phyloP scores from a whole-genome alignment of 2,888 invertebrate species.

The Apomyelois bistriatella region DNA sequence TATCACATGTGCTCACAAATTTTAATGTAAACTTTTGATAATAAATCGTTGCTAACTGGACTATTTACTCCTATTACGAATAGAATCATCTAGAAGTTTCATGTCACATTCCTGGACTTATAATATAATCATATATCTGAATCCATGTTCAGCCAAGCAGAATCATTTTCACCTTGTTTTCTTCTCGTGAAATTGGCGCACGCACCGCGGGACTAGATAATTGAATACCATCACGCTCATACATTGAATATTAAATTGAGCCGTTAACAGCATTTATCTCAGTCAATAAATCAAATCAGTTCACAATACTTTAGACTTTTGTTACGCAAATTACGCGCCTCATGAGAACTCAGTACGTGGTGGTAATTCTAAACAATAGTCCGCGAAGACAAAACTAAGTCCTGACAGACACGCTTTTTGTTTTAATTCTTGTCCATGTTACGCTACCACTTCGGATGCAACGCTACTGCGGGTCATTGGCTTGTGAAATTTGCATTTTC shows the following conservation, averaged over 20 bases:
- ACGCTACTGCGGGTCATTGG: constrained; percentile 10
- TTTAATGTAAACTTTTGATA: too few species aligned
- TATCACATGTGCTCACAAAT: too few species aligned
- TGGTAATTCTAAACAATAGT: constrained; percentile 58
- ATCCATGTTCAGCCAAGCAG: constrained; percentile 53
- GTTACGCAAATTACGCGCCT: constrained; percentile 32
- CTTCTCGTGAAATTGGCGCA: constrained; percentile 68
- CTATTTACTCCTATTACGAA: too few species aligned
- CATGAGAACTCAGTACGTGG: constrained; percentile 73
- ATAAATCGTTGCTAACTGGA: too few species aligned
- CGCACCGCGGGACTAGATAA: constrained; percentile 53
- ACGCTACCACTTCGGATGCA: constrained; percentile 7
- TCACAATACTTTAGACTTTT: constrained; percentile 24
- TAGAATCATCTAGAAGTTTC: neutral
- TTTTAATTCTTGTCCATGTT: constrained; percentile 4
- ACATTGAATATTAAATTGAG: constrained; percentile 53
- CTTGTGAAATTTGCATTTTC: constrained; percentile 10
- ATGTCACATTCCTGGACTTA: constrained; percentile 13
- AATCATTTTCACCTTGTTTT: constrained; percentile 70
- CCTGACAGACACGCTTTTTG: constrained; percentile 22
- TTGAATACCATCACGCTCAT: constrained; percentile 73
- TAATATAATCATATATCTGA: constrained; percentile 20
- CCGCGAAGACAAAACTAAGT: constrained; percentile 32
- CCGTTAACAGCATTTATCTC: constrained; percentile 28
- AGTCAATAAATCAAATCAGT: neutral